Evolutionary conservation across 2,888 invertebrate genomes (phyloP).

Genomic region (Athalia cordata): DNA sequence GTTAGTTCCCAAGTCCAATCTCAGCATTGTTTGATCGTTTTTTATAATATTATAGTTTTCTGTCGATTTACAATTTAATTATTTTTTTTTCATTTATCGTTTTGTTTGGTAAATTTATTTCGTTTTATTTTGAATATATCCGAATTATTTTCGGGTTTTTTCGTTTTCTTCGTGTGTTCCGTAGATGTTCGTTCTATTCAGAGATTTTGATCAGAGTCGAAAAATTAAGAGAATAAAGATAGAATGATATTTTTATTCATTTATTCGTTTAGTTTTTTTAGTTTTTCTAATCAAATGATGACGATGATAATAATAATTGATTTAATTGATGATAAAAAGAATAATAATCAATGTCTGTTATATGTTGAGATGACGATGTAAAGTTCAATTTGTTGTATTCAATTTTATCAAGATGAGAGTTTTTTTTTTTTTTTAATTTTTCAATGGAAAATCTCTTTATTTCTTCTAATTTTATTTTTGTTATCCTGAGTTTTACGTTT

Average conservation of each 20-base stretch:
- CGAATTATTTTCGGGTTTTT: conserved; percentile 6
- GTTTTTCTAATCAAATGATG: no score
- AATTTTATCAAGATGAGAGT: conserved; percentile 32
- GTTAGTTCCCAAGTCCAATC: conserved; percentile 73
- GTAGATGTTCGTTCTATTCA: no score
- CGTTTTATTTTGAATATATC: not conserved
- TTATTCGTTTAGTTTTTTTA: no score
- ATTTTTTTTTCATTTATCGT: conserved; percentile 46
- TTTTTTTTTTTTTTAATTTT: conserved; percentile 33
- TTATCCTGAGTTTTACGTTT: not conserved
- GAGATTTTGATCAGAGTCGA: no score
- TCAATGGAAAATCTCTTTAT: conserved; percentile 52
- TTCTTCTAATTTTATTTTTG: conserved; percentile 35
- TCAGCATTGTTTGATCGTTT: conserved; percentile 73
- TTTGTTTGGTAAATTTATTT: conserved; percentile 46
- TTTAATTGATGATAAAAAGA: no score
- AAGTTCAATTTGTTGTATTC: no score
- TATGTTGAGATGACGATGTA: no score
- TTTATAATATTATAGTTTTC: conserved; percentile 60
- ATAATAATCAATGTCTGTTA: no score
- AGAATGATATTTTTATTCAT: no score
- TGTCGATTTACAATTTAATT: conserved; percentile 29
- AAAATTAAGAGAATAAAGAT: no score
- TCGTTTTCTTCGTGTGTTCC: not conserved
- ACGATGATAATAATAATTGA: no score